A percentile compares a stretch with the other conserved stretches of the same genome.
Evolutionary conservation across 64 coral and sea anemone species (phyloP).

Genomic region (Stichodactyla mertensii): DNA sequence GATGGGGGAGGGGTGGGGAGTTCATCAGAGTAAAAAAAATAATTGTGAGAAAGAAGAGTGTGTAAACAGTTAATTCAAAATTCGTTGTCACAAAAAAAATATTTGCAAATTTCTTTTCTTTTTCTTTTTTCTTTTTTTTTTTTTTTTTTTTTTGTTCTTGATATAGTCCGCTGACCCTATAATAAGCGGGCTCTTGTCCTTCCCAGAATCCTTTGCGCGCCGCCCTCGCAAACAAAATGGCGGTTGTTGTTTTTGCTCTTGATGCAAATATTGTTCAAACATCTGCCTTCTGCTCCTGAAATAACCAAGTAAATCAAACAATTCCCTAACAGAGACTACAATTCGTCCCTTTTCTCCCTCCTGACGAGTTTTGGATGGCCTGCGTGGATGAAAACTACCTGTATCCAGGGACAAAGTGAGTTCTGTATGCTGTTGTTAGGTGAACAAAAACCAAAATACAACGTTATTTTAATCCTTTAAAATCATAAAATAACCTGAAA

Average conservation of each 20-base stretch:
- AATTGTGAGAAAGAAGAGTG: too few relatives aligned
- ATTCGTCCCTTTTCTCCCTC: not conserved
- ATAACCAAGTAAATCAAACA: not conserved
- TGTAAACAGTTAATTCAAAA: too few relatives aligned
- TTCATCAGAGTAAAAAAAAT: too few relatives aligned
- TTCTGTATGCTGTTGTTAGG: not conserved
- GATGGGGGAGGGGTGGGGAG: too few relatives aligned
- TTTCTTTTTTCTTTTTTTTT: not conserved
- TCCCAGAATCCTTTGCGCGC: constrained; percentile 1
- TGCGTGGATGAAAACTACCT: constrained; percentile 29
- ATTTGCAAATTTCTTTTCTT: not conserved
- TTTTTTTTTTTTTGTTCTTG: not conserved
- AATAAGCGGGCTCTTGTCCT: not conserved
- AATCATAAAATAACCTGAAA: not conserved
- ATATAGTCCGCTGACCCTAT: not conserved
- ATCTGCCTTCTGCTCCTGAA: not conserved
- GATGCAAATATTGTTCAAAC: not conserved
- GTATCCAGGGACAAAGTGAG: constrained; percentile 49
- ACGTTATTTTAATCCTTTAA: not conserved
- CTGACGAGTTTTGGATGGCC: constrained; percentile 38
- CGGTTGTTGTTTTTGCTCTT: not conserved
- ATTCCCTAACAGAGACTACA: not conserved
- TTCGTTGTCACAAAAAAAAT: too few relatives aligned
- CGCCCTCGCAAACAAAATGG: not conserved
- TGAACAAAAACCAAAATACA: not conserved